Evolutionary conservation across 2,797 vertebrate genomes (phyloP), one percentile per base, ranked within the genome.

Genomic region (Syngnathus rostellatus): DNA sequence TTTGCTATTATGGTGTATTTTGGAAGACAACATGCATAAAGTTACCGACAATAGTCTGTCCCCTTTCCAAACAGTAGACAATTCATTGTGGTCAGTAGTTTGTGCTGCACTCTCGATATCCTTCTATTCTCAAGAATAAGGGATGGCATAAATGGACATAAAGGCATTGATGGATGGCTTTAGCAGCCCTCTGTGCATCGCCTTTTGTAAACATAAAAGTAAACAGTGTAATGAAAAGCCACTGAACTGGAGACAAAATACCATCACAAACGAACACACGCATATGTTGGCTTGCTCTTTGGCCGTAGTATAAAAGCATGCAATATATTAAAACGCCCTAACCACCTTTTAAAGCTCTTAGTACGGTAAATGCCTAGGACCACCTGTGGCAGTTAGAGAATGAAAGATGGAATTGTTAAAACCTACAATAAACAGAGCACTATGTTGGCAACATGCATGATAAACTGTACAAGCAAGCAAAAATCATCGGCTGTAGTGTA

Each of bases 81-180:
- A 23, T 38, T 53, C 25, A 61, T 62, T 62, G 66, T 82, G 82
- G 88, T 83, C 83, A 73, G 58, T 73, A 31, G 68, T 73, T 76
- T 72, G 70, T 68, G 76, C 65, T 43, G 54, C 53, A 53, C 76
- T 78, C 74, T 82, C 80, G 83, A 78, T 71, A 75, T 82, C 58
- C 77, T 68, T 78, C 85, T 80, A 77, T 81, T 71, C 59, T 11
- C 50, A 0, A 1, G 57, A 50, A 86, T 72, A 85, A 89, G 81
- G 73, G 71, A 68, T 8, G 55, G 71, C 64, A 21, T 71, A 51
- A 70, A 69, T 50, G 16, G 64, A 70, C 69, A 75, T 3, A 66
- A 69, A 68, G 67, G 67, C n/a, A 43, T 11, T 43, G 41, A 9
- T n/a, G 72, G 53, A 55, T 2, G 64, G 66, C 72, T 83, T 81